These are phyloP conservation scores for Beaufortia kweichowensis DNA, from an alignment of 2,113 vertebrate genomes.

Conservation along the genomic window DNA sequence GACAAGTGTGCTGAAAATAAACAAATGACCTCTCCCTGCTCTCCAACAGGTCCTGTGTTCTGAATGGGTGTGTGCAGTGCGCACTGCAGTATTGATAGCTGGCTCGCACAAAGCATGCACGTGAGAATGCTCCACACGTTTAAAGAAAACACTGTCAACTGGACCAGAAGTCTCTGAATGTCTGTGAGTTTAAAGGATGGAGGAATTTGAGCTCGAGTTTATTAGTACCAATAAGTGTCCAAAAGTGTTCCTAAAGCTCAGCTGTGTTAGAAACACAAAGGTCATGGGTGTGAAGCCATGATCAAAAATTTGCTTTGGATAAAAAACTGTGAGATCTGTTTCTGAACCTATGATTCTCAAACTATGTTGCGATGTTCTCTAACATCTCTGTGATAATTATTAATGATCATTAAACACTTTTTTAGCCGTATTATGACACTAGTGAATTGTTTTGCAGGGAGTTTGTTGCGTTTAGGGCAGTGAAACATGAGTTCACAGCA, in stretches of 20 bases:
- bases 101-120: constrained; percentile 2
- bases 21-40: constrained; percentile 51
- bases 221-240: no score
- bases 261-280: no score
- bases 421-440: neutral
- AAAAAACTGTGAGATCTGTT: no score
- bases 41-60: constrained; percentile 23
- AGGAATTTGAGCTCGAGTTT: no score
- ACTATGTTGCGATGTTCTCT: no score
- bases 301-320: no score
- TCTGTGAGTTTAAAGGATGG: neutral
- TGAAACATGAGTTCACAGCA: constrained; percentile 35
- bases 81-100: constrained; percentile 23
- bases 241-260: no score
- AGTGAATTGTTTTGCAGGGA: neutral
- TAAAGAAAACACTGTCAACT: constrained; percentile 15
- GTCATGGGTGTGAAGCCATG: no score
- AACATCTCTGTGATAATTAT: no score
- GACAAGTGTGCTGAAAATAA: constrained; percentile 58
- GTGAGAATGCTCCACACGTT: constrained; percentile 12
- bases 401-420: no score
- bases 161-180: neutral
- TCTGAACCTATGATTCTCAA: no score
- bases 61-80: constrained; percentile 30
- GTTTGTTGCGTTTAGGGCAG: constrained; percentile 33